Evolutionary conservation across 2,797 vertebrate genomes (phyloP).

Genomic region (Tangara arthus): DNA sequence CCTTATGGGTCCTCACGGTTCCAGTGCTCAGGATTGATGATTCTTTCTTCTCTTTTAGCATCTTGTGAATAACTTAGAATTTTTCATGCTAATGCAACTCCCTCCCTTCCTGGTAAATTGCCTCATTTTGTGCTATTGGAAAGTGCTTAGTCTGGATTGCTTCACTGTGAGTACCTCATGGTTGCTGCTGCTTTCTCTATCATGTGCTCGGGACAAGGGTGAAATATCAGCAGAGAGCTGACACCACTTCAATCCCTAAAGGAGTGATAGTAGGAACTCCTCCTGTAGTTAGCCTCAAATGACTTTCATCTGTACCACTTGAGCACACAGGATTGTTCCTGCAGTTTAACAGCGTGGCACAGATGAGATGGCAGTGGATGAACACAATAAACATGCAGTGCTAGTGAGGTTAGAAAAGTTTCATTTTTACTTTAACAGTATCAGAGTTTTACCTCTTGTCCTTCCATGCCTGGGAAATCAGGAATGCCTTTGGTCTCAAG

Average conservation of each 20-base stretch:
- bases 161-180: not conserved
- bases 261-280: not conserved
- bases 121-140: slow-evolving; percentile 48
- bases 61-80: slow-evolving; percentile 58
- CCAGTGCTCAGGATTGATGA: slow-evolving; percentile 37
- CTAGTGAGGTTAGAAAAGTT: not conserved
- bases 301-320: not conserved
- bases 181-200: slow-evolving; percentile 45
- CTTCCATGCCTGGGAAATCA: slow-evolving; percentile 9
- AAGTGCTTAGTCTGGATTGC: slow-evolving; percentile 49
- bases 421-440: not conserved
- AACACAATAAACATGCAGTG: not conserved
- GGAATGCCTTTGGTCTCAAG: slow-evolving; percentile 5
- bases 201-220: not conserved
- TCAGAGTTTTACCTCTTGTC: not conserved
- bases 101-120: slow-evolving; percentile 57
- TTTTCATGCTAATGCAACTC: slow-evolving; percentile 48
- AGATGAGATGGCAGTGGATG: not conserved
- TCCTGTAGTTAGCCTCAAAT: slow-evolving; percentile 1
- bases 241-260: not conserved
- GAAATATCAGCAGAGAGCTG: slow-evolving; percentile 8
- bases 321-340: not conserved
- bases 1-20: slow-evolving; percentile 6
- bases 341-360: not conserved
- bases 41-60: slow-evolving; percentile 40